Conservation (phyloP, 1,140 invertebrate genomes). For the Bombus pascuorum region DNA sequence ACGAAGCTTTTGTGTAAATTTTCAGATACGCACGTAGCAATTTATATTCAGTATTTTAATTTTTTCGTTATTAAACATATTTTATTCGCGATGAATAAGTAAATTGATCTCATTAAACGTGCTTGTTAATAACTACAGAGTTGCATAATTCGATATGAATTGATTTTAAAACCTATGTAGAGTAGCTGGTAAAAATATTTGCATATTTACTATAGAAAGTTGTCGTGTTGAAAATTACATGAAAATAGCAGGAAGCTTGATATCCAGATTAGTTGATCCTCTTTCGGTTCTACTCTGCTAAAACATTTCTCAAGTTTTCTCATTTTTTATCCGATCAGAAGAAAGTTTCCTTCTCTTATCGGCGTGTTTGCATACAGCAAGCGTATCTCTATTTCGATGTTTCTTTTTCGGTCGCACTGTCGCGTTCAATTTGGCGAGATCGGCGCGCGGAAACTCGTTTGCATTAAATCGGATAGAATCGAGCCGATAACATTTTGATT, state of each 20-base stretch:
- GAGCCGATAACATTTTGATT: slow-evolving; percentile 34
- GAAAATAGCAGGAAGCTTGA: no score
- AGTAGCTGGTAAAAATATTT: no score
- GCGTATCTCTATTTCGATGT: slow-evolving; percentile 4
- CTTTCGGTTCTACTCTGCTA: not conserved
- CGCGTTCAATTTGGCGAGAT: not conserved
- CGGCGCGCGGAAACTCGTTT: slow-evolving; percentile 9
- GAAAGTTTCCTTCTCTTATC: no score
- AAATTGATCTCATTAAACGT: not conserved
- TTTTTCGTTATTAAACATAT: not conserved
- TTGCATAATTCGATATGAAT: no score
- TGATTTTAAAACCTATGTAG: no score
- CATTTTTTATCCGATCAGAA: not conserved
- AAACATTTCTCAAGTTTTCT: not conserved
- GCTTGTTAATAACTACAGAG: no score
- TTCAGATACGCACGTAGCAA: not conserved
- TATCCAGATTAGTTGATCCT: not conserved
- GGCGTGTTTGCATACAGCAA: not conserved
- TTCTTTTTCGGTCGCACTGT: not conserved
- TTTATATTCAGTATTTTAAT: not conserved
- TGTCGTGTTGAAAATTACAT: no score
- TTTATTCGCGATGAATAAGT: not conserved
- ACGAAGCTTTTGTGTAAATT: not conserved
- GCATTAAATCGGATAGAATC: slow-evolving; percentile 23
- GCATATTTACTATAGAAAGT: no score